A percentile compares a stretch with the other conserved stretches of the same genome.
Conservation (phyloP, 2,797 vertebrate species). For the Rhynchotus rufescens region DNA sequence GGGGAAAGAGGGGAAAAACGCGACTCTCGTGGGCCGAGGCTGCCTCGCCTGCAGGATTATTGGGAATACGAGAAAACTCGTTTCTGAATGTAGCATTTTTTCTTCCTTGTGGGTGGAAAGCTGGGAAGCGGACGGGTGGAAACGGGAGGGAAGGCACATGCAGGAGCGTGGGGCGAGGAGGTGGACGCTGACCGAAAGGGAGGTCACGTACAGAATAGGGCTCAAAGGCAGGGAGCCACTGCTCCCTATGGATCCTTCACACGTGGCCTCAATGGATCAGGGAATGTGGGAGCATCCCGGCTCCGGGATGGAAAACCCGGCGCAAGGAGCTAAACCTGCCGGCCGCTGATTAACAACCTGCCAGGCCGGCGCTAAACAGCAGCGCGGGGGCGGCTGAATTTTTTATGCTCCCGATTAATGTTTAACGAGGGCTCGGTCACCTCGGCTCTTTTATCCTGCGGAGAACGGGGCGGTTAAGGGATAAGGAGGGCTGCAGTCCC, state of each 20-base stretch:
- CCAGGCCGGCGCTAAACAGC: slow-evolving; percentile 90
- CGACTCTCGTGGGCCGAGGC: no score
- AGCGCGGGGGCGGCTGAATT: slow-evolving; percentile 85
- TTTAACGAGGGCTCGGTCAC: slow-evolving; percentile 90
- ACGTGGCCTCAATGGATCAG: slow-evolving; percentile 87
- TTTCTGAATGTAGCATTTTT: no score
- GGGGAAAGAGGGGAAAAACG: no score
- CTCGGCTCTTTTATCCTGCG: slow-evolving; percentile 90
- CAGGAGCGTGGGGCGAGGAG: no score
- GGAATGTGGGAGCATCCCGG: slow-evolving; percentile 78
- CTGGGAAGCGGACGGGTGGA: no score
- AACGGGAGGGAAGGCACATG: no score
- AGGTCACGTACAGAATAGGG: slow-evolving; percentile 67
- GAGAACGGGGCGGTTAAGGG: slow-evolving; percentile 94
- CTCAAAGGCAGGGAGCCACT: slow-evolving; percentile 20
- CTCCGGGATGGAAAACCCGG: slow-evolving; percentile 41
- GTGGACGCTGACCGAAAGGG: slow-evolving; percentile 58
- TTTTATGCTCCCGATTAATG: slow-evolving; percentile 93
- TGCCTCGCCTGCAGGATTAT: no score
- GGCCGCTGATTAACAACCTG: slow-evolving; percentile 92
- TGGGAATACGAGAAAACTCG: no score
- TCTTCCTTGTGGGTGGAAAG: no score
- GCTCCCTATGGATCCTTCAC: slow-evolving; percentile 85
- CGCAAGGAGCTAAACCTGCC: slow-evolving; percentile 87
- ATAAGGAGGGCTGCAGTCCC: slow-evolving; percentile 76